Conservation (phyloP, 2,113 vertebrate genomes). For the Chunga burmeisteri region DNA sequence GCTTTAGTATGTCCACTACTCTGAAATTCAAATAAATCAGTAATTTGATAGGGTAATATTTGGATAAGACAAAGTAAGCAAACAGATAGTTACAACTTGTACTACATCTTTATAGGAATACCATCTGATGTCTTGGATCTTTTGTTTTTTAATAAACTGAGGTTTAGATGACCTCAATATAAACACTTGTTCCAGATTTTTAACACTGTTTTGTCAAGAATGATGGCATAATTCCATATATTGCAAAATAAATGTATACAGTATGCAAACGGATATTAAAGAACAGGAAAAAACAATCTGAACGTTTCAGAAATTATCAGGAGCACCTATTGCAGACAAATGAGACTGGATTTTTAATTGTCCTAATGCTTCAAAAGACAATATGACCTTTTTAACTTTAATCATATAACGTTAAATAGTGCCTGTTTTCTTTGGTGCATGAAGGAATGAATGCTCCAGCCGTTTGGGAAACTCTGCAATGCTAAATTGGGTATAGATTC, state of each 20-base stretch:
- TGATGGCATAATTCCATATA: not conserved
- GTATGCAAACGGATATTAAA: not conserved
- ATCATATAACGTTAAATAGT: not conserved
- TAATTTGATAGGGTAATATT: not conserved
- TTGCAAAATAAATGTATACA: not conserved
- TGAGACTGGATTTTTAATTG: not conserved
- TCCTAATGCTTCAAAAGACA: not conserved
- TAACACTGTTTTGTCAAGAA: not conserved
- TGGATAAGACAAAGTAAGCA: not conserved
- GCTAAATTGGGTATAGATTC: not conserved
- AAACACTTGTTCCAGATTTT: not conserved
- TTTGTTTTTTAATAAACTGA: not conserved
- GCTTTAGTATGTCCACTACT: not conserved
- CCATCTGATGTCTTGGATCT: not conserved
- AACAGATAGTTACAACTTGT: not conserved
- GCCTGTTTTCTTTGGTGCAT: not conserved
- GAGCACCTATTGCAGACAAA: not conserved
- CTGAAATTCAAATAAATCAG: constrained; percentile 11
- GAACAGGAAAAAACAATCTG: not conserved
- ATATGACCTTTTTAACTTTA: not conserved
- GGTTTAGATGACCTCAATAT: not conserved
- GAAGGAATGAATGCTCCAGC: not conserved
- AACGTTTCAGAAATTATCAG: not conserved
- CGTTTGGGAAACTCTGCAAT: not conserved
- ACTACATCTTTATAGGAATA: not conserved